Evolutionary conservation across 2,113 vertebrate species (phyloP).

Genomic region (Cygnus buccinator): DNA sequence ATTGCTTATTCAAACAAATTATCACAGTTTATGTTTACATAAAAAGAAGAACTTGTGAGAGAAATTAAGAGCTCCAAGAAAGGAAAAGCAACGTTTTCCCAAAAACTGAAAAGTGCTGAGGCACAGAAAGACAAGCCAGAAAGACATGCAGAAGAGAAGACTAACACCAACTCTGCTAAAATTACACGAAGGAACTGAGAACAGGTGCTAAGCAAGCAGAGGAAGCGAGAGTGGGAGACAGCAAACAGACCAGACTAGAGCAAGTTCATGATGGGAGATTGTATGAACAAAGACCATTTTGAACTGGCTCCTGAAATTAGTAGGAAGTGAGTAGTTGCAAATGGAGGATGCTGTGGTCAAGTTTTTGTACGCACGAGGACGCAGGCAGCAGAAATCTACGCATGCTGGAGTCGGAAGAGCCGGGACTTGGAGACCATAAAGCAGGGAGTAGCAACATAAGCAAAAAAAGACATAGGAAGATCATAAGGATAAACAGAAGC

Average conservation of each 20-base stretch:
- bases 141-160: background rate
- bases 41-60: background rate
- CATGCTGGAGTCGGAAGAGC: background rate
- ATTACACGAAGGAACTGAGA: background rate
- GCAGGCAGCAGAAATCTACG: conserved; percentile 28
- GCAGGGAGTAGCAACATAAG: background rate
- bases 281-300: background rate
- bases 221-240: background rate
- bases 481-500: background rate
- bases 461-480: conserved; percentile 11
- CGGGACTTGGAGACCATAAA: background rate
- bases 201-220: background rate
- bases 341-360: background rate
- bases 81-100: background rate
- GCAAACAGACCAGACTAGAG: background rate
- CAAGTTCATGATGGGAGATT: background rate
- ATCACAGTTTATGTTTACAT: background rate
- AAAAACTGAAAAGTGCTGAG: background rate
- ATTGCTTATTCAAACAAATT: background rate
- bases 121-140: background rate
- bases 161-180: background rate
- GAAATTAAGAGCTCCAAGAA: background rate
- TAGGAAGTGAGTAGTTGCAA: background rate
- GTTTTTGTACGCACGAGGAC: background rate
- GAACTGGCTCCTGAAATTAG: conserved; percentile 1